Conservation (phyloP, 1,140 invertebrate species). For the Diabrotica undecimpunctata region DNA sequence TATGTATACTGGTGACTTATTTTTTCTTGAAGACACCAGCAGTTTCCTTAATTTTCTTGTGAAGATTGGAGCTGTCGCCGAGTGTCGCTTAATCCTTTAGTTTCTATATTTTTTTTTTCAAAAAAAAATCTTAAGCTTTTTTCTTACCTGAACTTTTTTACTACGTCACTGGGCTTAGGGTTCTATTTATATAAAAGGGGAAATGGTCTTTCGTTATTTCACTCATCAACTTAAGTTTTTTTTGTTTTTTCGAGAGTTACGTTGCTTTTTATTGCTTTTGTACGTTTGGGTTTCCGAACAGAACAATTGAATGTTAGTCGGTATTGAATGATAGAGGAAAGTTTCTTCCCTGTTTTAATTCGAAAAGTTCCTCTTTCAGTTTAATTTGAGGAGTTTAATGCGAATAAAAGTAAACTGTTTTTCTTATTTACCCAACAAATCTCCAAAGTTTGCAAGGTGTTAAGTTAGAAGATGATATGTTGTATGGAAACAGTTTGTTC, state of each 20-base stretch:
- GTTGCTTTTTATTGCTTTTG: background rate
- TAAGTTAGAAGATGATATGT: background rate
- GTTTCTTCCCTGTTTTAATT: background rate
- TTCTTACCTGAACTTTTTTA: background rate
- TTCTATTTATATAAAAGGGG: constrained; percentile 1
- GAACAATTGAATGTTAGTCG: background rate
- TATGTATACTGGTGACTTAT: too few species aligned
- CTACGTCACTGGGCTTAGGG: background rate
- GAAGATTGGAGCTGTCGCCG: too few species aligned
- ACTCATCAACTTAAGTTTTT: background rate
- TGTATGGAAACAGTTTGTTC: too few species aligned
- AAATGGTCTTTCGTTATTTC: constrained; percentile 3
- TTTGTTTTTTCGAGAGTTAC: background rate
- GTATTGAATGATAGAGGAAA: background rate
- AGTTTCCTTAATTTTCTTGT: too few species aligned
- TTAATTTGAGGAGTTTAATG: background rate
- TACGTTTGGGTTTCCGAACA: background rate
- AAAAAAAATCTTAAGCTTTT: background rate
- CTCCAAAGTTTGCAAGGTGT: too few species aligned
- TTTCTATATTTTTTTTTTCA: too few species aligned
- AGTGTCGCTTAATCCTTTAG: too few species aligned
- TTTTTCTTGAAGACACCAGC: too few species aligned
- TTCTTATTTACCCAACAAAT: too few species aligned
- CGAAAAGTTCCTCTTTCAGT: background rate
- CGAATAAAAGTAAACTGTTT: background rate